Percentiles rank a stretch among this genome's conserved stretches.
Evolutionary conservation across 1,140 invertebrate species (phyloP).

Genomic region (Drosophila leontia): DNA sequence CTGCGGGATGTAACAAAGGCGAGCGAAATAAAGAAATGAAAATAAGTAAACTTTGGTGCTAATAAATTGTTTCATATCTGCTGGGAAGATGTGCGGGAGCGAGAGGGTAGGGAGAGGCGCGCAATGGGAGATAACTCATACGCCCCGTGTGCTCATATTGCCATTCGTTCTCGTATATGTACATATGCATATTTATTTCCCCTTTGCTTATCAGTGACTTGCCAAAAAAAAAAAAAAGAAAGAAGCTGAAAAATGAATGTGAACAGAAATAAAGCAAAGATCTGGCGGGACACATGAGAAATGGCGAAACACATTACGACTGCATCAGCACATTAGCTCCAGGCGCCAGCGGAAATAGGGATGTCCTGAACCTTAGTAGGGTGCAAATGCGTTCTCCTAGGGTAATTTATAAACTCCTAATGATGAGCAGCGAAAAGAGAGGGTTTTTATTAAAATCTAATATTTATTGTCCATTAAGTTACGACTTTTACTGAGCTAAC

Average conservation of each 20-base stretch:
- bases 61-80: slow-evolving; percentile 82
- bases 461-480: too few relatives aligned
- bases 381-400: neutral
- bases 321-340: slow-evolving; percentile 67
- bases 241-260: slow-evolving; percentile 23
- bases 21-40: slow-evolving; percentile 66
- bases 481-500: too few relatives aligned
- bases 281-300: slow-evolving; percentile 59
- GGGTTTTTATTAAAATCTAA: neutral
- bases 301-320: slow-evolving; percentile 75
- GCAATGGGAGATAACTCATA: slow-evolving; percentile 71
- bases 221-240: slow-evolving; percentile 43
- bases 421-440: neutral
- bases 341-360: slow-evolving; percentile 7
- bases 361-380: neutral
- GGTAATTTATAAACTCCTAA: slow-evolving; percentile 36
- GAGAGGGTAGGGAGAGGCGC: neutral
- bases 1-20: slow-evolving; percentile 59
- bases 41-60: slow-evolving; percentile 74
- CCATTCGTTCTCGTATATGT: slow-evolving; percentile 11
- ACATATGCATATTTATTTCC: slow-evolving; percentile 81
- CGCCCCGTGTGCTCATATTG: slow-evolving; percentile 38
- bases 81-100: slow-evolving; percentile 25
- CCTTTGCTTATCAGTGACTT: slow-evolving; percentile 74
- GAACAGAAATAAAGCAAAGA: slow-evolving; percentile 66